Evolutionary conservation across 2,888 invertebrate genomes (phyloP), one percentile per base, ranked within the genome.

Genomic region (Apamea crenata): DNA sequence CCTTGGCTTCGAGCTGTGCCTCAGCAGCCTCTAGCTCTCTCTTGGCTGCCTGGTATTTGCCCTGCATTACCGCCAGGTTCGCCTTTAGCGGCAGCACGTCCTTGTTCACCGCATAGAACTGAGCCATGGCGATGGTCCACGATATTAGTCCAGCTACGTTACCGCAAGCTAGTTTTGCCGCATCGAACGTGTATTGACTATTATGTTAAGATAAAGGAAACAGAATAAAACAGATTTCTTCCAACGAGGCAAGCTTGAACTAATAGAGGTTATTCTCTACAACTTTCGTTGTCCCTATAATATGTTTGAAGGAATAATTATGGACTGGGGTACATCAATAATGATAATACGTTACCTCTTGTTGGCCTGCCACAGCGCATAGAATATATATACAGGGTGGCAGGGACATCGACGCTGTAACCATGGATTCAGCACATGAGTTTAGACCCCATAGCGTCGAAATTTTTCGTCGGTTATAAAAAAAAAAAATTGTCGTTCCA

Each of bases 81-180:
- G 98, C 98, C 95, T 99, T 99, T 68, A 99, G 94, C 0, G 99
- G 99, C 81, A 99, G 94, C 4, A 99, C 99, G 91, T 99, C 99
- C 91, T 98, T 98, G 93, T 99, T 99, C 47, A 99, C 98, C 29
- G 97, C 97, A 92, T 98, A 99, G 94, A 99, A 99, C 89, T 98
- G 97, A 8, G 98, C 97, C 98, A 99, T 98, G 0, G 98, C 98
- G 72, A 98, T 98, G 1, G 99, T 99, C 99, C 99, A 99, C 4
- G 98, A 98, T 81, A 98, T 97, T 59, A 99, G 95, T 75, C 99
- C 99, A 76, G 99, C 99, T 0, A 99, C 99, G 92, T 99, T 99
- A 80, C 99, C 99, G 93, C 99, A 99, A 91, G 99, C 99, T 77
- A 98, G 97, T 95, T 98, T 98, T 0, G 99, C 99, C 16, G 98